Percentiles rank a stretch among this genome's conserved stretches.
Conservation (phyloP, 1,140 invertebrate species). For the Lasioglossum baleicum region DNA sequence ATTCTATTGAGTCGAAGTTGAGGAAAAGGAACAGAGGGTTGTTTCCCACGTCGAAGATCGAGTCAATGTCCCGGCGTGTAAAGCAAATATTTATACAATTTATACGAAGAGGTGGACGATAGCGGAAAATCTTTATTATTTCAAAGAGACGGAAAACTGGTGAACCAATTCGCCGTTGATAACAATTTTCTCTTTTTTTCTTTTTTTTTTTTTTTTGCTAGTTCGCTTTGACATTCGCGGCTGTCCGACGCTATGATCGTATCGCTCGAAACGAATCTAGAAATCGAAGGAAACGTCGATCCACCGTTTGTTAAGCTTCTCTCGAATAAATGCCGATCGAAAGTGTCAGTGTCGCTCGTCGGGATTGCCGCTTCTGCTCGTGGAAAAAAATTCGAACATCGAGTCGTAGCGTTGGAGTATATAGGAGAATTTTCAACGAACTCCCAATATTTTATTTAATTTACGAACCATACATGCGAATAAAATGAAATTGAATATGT, state of each 20-base stretch:
- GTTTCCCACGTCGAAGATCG: not conserved
- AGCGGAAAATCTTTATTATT: constrained; percentile 58
- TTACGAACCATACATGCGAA: too few relatives aligned
- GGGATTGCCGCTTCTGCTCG: too few relatives aligned
- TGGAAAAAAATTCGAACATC: too few relatives aligned
- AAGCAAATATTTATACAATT: constrained; percentile 53
- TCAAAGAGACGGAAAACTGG: constrained; percentile 27
- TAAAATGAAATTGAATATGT: too few relatives aligned
- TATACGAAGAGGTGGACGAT: not conserved
- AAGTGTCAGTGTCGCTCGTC: too few relatives aligned
- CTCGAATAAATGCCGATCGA: constrained; percentile 14
- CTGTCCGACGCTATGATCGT: constrained; percentile 27
- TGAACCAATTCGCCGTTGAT: not conserved
- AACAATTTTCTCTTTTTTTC: constrained; percentile 5
- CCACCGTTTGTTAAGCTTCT: not conserved
- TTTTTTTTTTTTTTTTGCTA: constrained; percentile 19
- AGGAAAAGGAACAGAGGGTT: too few relatives aligned
- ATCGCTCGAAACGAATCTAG: not conserved
- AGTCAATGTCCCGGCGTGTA: not conserved
- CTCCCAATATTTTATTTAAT: too few relatives aligned
- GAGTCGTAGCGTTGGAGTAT: too few relatives aligned
- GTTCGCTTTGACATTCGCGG: constrained; percentile 21
- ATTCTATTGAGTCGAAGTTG: constrained; percentile 2
- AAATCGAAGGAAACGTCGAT: constrained; percentile 32
- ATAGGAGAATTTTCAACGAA: too few relatives aligned